These are phyloP conservation scores for Novumbra hubbsi DNA, from an alignment of 2,797 vertebrate species.

Conservation along the genomic window DNA sequence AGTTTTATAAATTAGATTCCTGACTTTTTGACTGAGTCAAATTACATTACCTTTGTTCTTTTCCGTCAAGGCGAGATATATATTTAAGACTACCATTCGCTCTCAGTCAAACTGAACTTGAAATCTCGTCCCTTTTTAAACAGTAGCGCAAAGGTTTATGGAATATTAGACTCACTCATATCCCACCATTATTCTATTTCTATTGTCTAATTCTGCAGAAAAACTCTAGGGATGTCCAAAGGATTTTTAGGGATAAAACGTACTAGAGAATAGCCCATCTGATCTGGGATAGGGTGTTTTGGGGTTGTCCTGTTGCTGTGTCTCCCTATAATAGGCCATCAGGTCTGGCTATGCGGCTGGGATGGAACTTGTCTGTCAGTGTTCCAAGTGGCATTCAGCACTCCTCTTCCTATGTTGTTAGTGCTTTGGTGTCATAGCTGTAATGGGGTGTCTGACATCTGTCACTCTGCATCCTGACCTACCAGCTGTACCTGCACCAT, in stretches of 20 bases:
- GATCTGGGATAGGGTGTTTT: slow-evolving; percentile 24
- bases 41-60: too few relatives aligned
- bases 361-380: background rate
- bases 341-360: background rate
- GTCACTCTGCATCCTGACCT: background rate
- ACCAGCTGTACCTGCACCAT: background rate
- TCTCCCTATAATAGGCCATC: slow-evolving; percentile 21
- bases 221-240: slow-evolving; percentile 1
- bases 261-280: slow-evolving; percentile 1
- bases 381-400: slow-evolving; percentile 6
- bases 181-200: too few relatives aligned
- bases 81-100: background rate
- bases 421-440: slow-evolving; percentile 4
- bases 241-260: slow-evolving; percentile 8
- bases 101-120: too few relatives aligned
- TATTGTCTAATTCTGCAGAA: background rate
- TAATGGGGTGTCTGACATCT: background rate
- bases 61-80: too few relatives aligned
- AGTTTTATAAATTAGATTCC: too few relatives aligned
- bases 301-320: slow-evolving; percentile 24
- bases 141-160: too few relatives aligned
- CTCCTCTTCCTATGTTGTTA: slow-evolving; percentile 15
- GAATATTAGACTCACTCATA: too few relatives aligned
- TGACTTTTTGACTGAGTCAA: too few relatives aligned
- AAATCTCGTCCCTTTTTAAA: too few relatives aligned